Evolutionary conservation across 2,113 vertebrate species (phyloP), one percentile per base, ranked within the genome.

Genomic region (Xyliphius kryptos): DNA sequence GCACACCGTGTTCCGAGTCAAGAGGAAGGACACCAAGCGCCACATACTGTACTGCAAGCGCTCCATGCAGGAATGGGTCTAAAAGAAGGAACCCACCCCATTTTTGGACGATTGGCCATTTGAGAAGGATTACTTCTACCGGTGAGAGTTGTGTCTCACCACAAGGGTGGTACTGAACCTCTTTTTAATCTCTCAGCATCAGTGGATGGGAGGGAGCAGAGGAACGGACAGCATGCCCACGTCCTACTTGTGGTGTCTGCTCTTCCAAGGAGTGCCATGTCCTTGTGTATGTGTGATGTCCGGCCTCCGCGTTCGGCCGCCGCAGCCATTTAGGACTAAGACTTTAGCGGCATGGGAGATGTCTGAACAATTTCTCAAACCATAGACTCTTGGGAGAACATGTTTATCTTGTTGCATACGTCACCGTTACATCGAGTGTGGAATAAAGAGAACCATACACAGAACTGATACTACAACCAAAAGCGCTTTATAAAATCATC

Each of bases 41-140:
- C 95, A 99, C 95, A 97, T 98, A 97, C 92, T 99, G 89, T 99
- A 99, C 91, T 99, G 96, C 88, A 99, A 99, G 89, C 93, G 96
- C 87, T 99, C 96, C 89, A 99, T 99, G 96, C 96, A 99, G 91
- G 96, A 99, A 90, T 99, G 96, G 96, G 96, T 99, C 82, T 73
- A 73, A 32, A 38, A 15, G 21, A 22, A 7, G 44, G 9, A n/a
- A 19, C 12, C 16, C 38, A 22, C 52, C 47, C 49, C 43, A 9
- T 36, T 61, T 37, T 19, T 15, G 49, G 14, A 59, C 61, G 9
- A 15, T 40, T 43, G 47, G 53, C 26, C 21, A 49, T 49, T 9
- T 41, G 13, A 14, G 40, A 6, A 32, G 26, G 26, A n/a, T 6
- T 6, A 32, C 26, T 32, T 32, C 26, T 32, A 32, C 26, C 26